Percentiles rank a stretch among this genome's conserved stretches.
Conservation (phyloP, 2,113 vertebrate genomes). For the Dasyurus viverrinus region DNA sequence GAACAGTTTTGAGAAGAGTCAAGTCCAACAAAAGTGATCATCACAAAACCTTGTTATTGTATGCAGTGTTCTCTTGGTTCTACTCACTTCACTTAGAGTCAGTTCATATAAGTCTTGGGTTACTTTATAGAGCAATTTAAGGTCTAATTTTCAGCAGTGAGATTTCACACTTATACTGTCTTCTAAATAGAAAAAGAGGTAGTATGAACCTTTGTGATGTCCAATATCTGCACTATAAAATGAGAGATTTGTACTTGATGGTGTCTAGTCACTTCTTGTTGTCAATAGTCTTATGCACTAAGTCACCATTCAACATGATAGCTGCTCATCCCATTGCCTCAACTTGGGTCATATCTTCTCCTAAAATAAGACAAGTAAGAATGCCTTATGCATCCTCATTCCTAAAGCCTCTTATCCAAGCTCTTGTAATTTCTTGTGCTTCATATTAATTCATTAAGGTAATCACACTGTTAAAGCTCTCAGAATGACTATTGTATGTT, state of each 20-base stretch:
- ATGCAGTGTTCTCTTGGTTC: no score
- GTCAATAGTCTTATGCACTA: neutral
- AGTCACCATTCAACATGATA: neutral
- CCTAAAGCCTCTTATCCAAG: no score
- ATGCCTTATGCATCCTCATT: neutral
- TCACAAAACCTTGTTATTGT: no score
- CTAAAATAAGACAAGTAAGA: neutral
- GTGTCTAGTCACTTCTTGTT: neutral
- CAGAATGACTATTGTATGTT: no score
- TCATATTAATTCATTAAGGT: no score
- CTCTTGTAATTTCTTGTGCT: no score
- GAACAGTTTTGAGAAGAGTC: no score
- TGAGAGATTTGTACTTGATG: neutral
- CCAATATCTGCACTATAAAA: neutral
- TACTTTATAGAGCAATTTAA: slow-evolving; percentile 27
- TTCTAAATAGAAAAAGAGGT: neutral
- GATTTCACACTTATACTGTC: slow-evolving; percentile 8
- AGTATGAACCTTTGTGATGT: neutral
- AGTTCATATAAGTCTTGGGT: neutral
- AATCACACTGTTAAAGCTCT: no score
- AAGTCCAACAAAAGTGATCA: no score
- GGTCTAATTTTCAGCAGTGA: slow-evolving; percentile 17
- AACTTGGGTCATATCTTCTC: neutral
- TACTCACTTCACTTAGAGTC: no score
- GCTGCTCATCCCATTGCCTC: neutral